phyloP scores from a whole-genome alignment of 2,797 vertebrate species.

The Denticeps clupeoides region DNA sequence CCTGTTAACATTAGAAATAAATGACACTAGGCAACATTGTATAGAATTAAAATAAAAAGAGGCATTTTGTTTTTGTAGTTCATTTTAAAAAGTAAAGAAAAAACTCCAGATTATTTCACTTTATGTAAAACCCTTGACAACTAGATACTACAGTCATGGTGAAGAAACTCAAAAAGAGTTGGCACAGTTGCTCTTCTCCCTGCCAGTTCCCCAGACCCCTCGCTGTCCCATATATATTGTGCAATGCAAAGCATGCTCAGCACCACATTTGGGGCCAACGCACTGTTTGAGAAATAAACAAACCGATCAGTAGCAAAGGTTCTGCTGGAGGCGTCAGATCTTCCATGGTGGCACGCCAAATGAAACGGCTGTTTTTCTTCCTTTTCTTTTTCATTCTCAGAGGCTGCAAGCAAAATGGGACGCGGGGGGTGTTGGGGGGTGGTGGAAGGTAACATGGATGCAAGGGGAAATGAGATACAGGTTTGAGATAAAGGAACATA shows the following conservation, averaged over 20 bases:
- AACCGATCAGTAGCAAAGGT: conserved; percentile 13
- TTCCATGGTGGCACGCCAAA: conserved; percentile 20
- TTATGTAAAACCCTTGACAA: no score
- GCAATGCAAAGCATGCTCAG: neutral
- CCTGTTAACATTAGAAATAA: no score
- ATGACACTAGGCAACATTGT: no score
- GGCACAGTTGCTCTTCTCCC: no score
- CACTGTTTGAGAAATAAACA: conserved; percentile 12
- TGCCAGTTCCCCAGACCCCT: no score
- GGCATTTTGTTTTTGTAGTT: no score
- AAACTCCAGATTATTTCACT: no score
- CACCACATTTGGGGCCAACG: neutral
- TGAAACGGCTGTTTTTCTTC: conserved; percentile 19
- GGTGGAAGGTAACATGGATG: conserved; percentile 50
- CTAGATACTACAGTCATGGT: no score
- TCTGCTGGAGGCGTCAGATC: conserved; percentile 4
- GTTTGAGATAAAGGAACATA: conserved; percentile 70
- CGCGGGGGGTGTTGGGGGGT: neutral
- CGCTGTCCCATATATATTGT: no score
- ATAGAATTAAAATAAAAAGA: no score
- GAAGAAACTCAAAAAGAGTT: no score
- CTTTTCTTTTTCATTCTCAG: neutral
- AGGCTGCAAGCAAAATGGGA: neutral
- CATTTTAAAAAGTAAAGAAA: no score
- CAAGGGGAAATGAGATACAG: conserved; percentile 68